Evolutionary conservation across 2,113 vertebrate species (phyloP).

Genomic region (Vicugna pacos): DNA sequence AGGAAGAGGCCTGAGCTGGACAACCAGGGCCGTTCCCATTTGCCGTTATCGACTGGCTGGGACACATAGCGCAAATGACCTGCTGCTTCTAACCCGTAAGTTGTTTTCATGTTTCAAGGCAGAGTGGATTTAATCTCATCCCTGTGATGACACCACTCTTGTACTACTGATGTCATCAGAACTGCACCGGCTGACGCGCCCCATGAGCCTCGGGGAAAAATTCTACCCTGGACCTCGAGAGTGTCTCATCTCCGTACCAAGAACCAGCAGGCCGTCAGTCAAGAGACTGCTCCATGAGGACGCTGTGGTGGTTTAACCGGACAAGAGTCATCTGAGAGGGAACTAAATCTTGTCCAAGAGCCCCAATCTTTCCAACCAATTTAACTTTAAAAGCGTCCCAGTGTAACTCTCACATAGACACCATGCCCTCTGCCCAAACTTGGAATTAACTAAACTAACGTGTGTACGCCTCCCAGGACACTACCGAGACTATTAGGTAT

Average conservation of each 20-base stretch:
- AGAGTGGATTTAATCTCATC: not conserved
- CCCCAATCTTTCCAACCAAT: not conserved
- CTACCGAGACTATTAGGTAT: fast-evolving
- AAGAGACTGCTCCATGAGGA: not conserved
- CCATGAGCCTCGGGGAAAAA: not conserved
- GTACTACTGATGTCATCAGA: too few species aligned
- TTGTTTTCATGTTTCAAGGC: fast-evolving
- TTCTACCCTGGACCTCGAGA: fast-evolving
- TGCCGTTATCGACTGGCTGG: fast-evolving
- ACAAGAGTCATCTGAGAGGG: not conserved
- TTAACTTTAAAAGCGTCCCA: fast-evolving
- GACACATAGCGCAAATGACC: fast-evolving
- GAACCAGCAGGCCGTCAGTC: not conserved
- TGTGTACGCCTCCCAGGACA: fast-evolving
- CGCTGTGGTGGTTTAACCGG: fast-evolving
- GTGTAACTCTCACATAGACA: fast-evolving
- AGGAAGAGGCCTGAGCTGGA: not conserved
- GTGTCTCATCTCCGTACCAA: not conserved
- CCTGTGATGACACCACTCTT: not conserved
- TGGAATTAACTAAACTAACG: too few species aligned
- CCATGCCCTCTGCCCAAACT: not conserved
- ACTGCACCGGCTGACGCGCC: fast-evolving
- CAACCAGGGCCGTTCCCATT: fast-evolving
- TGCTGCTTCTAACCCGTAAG: not conserved
- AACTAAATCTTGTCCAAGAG: not conserved